Conservation (phyloP, 2,113 vertebrate species). For the Melanocharis versteri region DNA sequence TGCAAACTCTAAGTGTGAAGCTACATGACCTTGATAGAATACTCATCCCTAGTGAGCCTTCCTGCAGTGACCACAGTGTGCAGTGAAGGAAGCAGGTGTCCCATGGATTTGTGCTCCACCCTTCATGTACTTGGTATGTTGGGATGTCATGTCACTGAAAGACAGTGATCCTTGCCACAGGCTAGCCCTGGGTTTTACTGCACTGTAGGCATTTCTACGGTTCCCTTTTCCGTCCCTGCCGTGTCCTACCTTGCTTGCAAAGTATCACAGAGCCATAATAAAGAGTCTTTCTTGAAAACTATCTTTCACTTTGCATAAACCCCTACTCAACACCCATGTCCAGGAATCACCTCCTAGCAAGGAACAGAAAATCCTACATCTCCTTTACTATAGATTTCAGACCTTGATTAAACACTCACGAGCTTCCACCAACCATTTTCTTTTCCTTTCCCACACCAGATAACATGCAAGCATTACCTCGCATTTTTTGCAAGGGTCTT, state of each 20-base stretch:
- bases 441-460: neutral
- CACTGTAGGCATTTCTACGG: neutral
- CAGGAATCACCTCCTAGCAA: neutral
- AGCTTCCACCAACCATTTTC: neutral
- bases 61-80: fast-evolving
- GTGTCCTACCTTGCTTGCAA: neutral
- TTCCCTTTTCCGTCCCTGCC: neutral
- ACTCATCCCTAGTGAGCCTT: neutral
- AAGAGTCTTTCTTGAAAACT: neutral
- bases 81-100: neutral
- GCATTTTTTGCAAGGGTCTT: neutral
- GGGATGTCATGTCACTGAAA: neutral
- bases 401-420: neutral
- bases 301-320: neutral
- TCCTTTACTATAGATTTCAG: neutral
- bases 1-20: neutral
- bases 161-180: neutral
- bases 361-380: neutral
- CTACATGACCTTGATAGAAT: too few relatives aligned
- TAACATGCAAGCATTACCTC: neutral
- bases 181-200: neutral
- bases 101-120: neutral
- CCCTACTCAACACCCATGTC: neutral
- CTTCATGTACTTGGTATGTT: neutral
- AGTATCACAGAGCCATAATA: neutral